A percentile compares a stretch with the other conserved stretches of the same genome.
These are phyloP conservation scores for Rhimphoctona megacephalus DNA, from an alignment of 2,888 invertebrate species.

Conservation along the genomic window DNA sequence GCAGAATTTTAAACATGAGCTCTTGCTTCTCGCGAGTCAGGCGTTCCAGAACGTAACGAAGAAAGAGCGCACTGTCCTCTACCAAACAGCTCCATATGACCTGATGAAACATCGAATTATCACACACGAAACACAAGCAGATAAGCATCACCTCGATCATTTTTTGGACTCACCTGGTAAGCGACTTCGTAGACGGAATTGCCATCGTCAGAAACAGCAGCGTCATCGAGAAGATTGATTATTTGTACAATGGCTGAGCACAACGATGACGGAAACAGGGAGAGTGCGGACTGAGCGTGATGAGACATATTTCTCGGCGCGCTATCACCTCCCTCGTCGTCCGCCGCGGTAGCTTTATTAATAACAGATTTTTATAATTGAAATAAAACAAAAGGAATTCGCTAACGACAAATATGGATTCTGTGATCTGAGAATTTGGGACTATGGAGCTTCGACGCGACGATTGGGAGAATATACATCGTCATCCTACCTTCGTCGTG, in stretches of 20 bases:
- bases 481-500: slow-evolving; percentile 90
- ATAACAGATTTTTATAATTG: not conserved
- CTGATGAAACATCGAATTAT: slow-evolving; percentile 84
- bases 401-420: not conserved
- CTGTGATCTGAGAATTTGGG: not conserved
- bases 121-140: not conserved
- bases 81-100: slow-evolving; percentile 99
- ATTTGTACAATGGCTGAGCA: slow-evolving; percentile 98
- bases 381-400: not conserved
- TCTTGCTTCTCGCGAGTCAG: slow-evolving; percentile 97
- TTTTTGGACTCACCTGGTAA: slow-evolving; percentile 90
- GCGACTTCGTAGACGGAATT: slow-evolving; percentile 98
- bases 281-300: slow-evolving; percentile 96
- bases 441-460: slow-evolving; percentile 29
- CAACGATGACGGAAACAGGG: slow-evolving; percentile 97
- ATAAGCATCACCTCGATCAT: not conserved
- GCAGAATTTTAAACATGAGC: slow-evolving; percentile 95
- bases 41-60: slow-evolving; percentile 97
- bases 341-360: slow-evolving; percentile 85
- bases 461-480: slow-evolving; percentile 51
- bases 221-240: slow-evolving; percentile 97
- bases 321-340: slow-evolving; percentile 88
- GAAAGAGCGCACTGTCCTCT: slow-evolving; percentile 98
- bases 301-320: slow-evolving; percentile 90
- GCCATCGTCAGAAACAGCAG: slow-evolving; percentile 97